Evolutionary conservation across 1,140 invertebrate genomes (phyloP).

Genomic region (Kradibia gibbosae): DNA sequence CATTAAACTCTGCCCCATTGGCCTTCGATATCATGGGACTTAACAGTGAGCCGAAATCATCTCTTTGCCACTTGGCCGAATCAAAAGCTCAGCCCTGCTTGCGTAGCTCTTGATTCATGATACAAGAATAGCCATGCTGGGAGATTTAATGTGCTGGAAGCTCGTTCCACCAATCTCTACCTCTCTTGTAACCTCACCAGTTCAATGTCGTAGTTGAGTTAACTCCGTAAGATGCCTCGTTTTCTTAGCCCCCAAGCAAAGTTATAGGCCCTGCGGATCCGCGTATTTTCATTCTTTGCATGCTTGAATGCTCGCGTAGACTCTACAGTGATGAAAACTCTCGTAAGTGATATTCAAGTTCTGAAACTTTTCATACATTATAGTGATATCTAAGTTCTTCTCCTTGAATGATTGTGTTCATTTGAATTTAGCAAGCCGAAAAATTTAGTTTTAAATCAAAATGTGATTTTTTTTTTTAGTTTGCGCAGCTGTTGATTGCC

Average conservation of each 20-base stretch:
- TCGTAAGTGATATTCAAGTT: background rate
- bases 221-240: background rate
- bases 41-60: constrained; percentile 7
- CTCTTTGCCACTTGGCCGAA: constrained; percentile 9
- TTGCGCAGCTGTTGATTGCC: too few species aligned
- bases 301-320: background rate
- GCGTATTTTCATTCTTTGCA: background rate
- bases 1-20: background rate
- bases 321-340: background rate
- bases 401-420: background rate
- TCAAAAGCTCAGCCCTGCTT: constrained; percentile 34
- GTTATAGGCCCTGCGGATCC: background rate
- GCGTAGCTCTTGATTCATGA: constrained; percentile 32
- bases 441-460: background rate
- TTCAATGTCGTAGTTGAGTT: background rate
- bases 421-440: background rate
- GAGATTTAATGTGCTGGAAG: constrained; percentile 44
- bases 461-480: too few species aligned
- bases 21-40: constrained; percentile 6
- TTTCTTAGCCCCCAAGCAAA: background rate
- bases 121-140: background rate
- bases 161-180: constrained; percentile 30
- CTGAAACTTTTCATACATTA: background rate
- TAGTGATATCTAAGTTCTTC: background rate
- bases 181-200: background rate